Base-by-base conservation (phyloP, 2,113 vertebrate genomes). In the Butorides virescens region DNA sequence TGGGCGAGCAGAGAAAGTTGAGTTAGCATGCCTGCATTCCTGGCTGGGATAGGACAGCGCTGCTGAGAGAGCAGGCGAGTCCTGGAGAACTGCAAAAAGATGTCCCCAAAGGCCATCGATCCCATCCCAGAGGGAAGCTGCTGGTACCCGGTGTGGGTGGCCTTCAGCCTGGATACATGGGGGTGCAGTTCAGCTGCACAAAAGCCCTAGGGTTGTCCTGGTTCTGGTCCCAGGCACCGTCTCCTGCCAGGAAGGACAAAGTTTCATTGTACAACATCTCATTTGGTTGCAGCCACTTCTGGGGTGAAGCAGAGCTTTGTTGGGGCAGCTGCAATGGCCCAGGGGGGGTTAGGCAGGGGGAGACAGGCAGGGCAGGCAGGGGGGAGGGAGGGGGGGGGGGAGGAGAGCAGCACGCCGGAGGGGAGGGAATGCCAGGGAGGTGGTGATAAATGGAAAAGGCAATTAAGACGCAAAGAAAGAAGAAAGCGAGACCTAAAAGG, bases 391-490 rank as follows among this genome's bases (percentile, higher is more conserved):
- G 32, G 5, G 11, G 11, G 12, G 21, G 9, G 29, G 8, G 16
- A 84, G 32, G 47, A 88, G 27, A 73, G 7, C 1, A 3, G 47
- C 47, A 62, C 23, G 39, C 5, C 0, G 1, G 65, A 39, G 30
- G 3, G 18, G 25, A 91, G 56, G 25, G 50, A 58, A n/a, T 39
- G 53, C 37, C 86, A 55, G 56, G 46, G 70, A 73, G 93, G 13
- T 1, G 1, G 32, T 30, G 12, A 46, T 49, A 92, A 30, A 87
- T 25, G 36, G 66, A 78, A 93, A 83, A 97, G 47, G 70, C 93
- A 95, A 97, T 96, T 97, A 97, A 96, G 93, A 70, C 7, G 4
- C 59, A 62, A 67, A 90, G 94, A 71, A 92, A 89, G 81, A 92
- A 93, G 56, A 66, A 95, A 92, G 84, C 1, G 9, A 96, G 85